Percentiles rank a stretch among this genome's conserved stretches.
phyloP scores from a whole-genome alignment of 2,888 invertebrate species.

The Cataglyphis albicans region DNA sequence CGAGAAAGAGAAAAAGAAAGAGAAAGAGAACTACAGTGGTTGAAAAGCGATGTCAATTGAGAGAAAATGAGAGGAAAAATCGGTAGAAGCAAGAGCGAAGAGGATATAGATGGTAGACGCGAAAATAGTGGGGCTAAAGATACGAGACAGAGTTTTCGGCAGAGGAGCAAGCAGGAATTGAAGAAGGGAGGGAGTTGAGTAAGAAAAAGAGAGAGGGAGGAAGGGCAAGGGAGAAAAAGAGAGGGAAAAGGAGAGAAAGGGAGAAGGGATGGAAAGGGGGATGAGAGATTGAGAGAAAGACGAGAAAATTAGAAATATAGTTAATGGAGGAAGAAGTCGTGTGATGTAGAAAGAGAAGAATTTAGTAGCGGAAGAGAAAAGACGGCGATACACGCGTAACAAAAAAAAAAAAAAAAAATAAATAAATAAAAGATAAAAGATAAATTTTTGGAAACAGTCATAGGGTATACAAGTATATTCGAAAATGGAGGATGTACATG shows the following conservation, averaged over 20 bases:
- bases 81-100: background rate
- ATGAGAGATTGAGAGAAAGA: slow-evolving; percentile 10
- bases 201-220: background rate
- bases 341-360: slow-evolving; percentile 25
- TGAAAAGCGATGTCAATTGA: slow-evolving; percentile 7
- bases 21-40: background rate
- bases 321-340: background rate
- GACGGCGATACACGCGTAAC: background rate
- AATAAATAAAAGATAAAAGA: background rate
- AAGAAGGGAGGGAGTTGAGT: background rate
- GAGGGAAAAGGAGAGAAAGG: background rate
- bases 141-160: slow-evolving; percentile 11
- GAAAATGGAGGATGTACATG: background rate
- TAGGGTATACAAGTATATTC: background rate
- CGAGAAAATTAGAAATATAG: slow-evolving; percentile 26
- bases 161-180: background rate
- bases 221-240: background rate
- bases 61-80: slow-evolving; percentile 19
- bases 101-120: slow-evolving; percentile 1
- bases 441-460: slow-evolving; percentile 30
- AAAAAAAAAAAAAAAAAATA: background rate
- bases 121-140: background rate
- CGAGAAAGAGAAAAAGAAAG: background rate
- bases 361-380: slow-evolving; percentile 7
- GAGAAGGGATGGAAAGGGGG: background rate